These are phyloP conservation scores for Archilochus colubris DNA, from an alignment of 2,113 vertebrate species.

Conservation along the genomic window DNA sequence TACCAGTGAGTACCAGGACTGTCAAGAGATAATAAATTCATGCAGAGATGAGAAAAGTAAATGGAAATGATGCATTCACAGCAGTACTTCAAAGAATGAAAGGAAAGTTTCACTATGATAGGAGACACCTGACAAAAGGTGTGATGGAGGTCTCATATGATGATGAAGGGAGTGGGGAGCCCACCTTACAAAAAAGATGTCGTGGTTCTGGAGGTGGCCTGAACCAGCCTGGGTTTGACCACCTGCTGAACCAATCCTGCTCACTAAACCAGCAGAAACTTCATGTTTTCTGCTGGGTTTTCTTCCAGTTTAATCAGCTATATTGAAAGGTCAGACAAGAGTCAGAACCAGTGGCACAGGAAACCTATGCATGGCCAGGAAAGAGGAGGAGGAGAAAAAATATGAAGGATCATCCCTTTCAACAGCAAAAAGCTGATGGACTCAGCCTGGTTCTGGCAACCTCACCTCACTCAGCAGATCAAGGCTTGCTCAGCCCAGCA, in stretches of 20 bases:
- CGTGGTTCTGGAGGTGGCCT: not conserved
- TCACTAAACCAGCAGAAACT: not conserved
- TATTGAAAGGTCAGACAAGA: not conserved
- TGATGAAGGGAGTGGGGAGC: not conserved
- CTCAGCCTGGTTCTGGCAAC: not conserved
- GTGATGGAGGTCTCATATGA: not conserved
- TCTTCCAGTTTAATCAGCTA: not conserved
- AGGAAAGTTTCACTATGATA: not conserved
- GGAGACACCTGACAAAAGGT: not conserved
- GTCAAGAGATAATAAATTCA: fast-evolving
- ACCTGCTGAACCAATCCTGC: not conserved
- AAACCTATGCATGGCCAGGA: not conserved
- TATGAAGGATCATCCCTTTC: not conserved
- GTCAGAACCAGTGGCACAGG: not conserved
- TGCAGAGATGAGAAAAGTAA: not conserved
- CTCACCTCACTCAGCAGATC: not conserved
- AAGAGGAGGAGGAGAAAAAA: not conserved
- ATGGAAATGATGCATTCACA: not conserved
- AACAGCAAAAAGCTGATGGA: not conserved
- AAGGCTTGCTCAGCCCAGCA: not conserved
- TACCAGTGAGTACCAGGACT: not conserved
- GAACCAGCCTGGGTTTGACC: not conserved
- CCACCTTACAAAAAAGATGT: not conserved
- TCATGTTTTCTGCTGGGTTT: not conserved
- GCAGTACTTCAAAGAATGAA: not conserved